Evolutionary conservation across 2,113 vertebrate genomes (phyloP).

Genomic region (Chitala chitala): DNA sequence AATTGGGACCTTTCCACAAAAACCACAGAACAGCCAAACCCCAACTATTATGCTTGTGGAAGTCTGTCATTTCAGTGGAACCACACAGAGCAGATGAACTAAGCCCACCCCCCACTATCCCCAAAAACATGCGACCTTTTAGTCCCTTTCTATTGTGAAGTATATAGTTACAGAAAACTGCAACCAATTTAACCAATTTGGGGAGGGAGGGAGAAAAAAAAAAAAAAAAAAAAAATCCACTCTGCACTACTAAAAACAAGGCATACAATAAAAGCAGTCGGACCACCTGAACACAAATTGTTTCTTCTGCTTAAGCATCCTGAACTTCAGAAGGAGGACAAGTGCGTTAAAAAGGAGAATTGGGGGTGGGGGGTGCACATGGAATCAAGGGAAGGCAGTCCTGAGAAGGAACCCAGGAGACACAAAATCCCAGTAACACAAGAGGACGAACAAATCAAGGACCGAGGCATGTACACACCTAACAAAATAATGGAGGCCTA

Average conservation of each 20-base stretch:
- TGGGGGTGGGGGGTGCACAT: too few relatives aligned
- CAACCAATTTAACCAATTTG: conserved; percentile 59
- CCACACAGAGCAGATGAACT: conserved; percentile 25
- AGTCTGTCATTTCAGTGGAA: conserved; percentile 37
- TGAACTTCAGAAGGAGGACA: neutral
- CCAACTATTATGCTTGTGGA: conserved; percentile 31
- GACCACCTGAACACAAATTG: conserved; percentile 39
- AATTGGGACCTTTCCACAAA: conserved; percentile 7
- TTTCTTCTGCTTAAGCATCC: neutral
- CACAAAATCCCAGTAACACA: too few relatives aligned
- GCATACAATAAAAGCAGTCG: conserved; percentile 47
- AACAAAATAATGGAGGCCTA: too few relatives aligned
- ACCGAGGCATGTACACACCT: too few relatives aligned
- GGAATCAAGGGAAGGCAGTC: too few relatives aligned
- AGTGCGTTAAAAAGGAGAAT: too few relatives aligned
- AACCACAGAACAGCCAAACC: conserved; percentile 29
- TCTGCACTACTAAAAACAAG: conserved; percentile 49
- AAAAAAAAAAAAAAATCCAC: conserved; percentile 43
- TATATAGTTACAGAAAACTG: conserved; percentile 61
- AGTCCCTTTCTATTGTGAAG: conserved; percentile 42
- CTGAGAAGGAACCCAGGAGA: too few relatives aligned
- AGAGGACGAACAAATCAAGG: too few relatives aligned
- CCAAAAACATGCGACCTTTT: neutral
- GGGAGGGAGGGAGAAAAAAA: too few relatives aligned
- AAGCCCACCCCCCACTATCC: conserved; percentile 23